Base-by-base conservation (phyloP, 2,888 invertebrate genomes). In the Tupiocoris notatus region DNA sequence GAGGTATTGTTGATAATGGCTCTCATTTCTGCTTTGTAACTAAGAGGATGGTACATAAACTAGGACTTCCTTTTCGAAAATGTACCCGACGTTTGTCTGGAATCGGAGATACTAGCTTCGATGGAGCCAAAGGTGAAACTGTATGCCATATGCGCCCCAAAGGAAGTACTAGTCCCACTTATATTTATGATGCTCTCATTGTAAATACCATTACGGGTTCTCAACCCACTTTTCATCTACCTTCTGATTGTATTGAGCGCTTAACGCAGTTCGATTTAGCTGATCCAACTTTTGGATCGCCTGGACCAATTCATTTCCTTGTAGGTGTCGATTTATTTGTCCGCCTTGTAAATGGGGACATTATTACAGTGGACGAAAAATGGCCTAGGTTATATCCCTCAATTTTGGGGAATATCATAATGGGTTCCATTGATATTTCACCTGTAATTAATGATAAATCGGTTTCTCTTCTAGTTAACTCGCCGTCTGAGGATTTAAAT, bases 261-360 rank as follows among this genome's bases (percentile, higher is more conserved):
- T 77, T 25, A 17, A 22, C 62, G 1, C 17, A 61, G 17, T 71
- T n/a, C n/a, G 58, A 68, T 12, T 58, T 77, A 12, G 77, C 77
- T 1, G 77, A 77, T 54, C 67, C 77, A 17, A 59, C 18, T 1
- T 77, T 77, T 23, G 67, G 75, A 61, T 17, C 75, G 56, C 63
- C 75, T 12, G 20, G n/a, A 7, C 21, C 75, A 17, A 73, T 77
- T 3, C 68, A 77, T 25, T 57, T 77, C 21, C 22, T 77, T 20
- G 23, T 77, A 20, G 61, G 77, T 54, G 75, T 68, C n/a, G 75
- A 76, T 17, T 57, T 75, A 1, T 77, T 68, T 62, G 68, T 59
- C 3, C n/a, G 67, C 2, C 67, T 77, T 20, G 56, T 56, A 58
- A 20, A 22, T 21, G 68, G 68, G 16, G 18, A 2, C 12, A 23